phyloP scores from a whole-genome alignment of 2,888 invertebrate species.

The Lasioglossum figueresi region DNA sequence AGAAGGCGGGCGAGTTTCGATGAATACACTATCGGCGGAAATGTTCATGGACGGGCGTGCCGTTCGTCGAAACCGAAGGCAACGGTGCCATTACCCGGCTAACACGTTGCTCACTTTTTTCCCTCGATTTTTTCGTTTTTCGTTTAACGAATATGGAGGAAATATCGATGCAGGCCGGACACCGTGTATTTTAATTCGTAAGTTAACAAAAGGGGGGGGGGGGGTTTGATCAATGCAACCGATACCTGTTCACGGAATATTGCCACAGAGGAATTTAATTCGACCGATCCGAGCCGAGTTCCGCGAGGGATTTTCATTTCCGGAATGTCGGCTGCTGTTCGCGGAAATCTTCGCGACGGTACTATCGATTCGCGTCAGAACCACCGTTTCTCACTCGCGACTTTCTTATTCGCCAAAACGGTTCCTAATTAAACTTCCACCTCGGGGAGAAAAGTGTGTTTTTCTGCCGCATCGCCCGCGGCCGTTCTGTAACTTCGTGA shows the following conservation, averaged over 20 bases:
- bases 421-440: background rate
- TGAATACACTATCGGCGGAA: constrained; percentile 1
- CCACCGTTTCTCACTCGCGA: background rate
- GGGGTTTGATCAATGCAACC: background rate
- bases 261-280: background rate
- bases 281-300: background rate
- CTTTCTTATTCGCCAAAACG: background rate
- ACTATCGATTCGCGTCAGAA: background rate
- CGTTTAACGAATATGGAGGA: background rate
- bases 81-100: background rate
- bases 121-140: background rate
- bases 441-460: background rate
- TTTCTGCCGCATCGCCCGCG: background rate
- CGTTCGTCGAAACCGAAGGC: background rate
- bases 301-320: background rate
- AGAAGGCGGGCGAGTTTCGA: background rate
- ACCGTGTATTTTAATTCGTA: background rate
- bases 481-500: background rate
- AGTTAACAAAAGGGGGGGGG: background rate
- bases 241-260: background rate
- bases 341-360: background rate
- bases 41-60: background rate
- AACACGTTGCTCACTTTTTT: background rate
- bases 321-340: background rate
- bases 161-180: background rate